Evolutionary conservation across 92 coral and sea anemone species (phyloP), one percentile per base, ranked within the genome.

Genomic region (Paramuricea clavata): DNA sequence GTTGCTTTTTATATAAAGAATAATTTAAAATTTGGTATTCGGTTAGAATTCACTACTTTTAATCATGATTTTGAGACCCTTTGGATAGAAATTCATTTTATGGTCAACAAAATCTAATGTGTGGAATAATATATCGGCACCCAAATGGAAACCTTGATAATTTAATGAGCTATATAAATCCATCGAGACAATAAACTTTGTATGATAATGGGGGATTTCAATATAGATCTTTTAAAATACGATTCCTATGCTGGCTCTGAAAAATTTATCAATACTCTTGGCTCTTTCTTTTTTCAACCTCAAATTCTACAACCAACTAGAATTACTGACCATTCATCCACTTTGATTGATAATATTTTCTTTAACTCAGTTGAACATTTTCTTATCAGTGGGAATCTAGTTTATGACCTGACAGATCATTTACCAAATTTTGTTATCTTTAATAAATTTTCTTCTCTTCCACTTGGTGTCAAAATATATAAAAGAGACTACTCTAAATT

Each of bases 261-360:
- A 19, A 39, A 69, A 25, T 83, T 83, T 41, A 42, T 83, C 22
- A 64, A 82, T 23, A 64, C 41, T 6, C 34, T 82, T 6, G 89
- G 81, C n/a, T 34, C 81, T 19, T 78, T 49, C 16, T 90, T 78
- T 44, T 89, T 83, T 64, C 76, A 65, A 25, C 92, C 89, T 36
- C 86, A 89, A 15, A 89, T 85, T 23, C 47, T 83, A 43, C 88
- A 74, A 61, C 92, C 92, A 50, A 88, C 92, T 34, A 59, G 92
- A 83, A 88, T 88, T 25, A 88, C 89, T 61, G 49, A 88, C 52
- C 89, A 88, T 76, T 83, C 89, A 12, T 89, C 78, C 28, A 83
- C 92, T 17, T 41, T 88, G 27, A 83, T 88, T 88, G 89, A 83
- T 56, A 88, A 88, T 76, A 76, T 89, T 30, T 85, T 89, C 31